Percentiles rank a stretch among this genome's conserved stretches.
Evolutionary conservation across 2,888 invertebrate species (phyloP).

Genomic region (Eilema sororculum): DNA sequence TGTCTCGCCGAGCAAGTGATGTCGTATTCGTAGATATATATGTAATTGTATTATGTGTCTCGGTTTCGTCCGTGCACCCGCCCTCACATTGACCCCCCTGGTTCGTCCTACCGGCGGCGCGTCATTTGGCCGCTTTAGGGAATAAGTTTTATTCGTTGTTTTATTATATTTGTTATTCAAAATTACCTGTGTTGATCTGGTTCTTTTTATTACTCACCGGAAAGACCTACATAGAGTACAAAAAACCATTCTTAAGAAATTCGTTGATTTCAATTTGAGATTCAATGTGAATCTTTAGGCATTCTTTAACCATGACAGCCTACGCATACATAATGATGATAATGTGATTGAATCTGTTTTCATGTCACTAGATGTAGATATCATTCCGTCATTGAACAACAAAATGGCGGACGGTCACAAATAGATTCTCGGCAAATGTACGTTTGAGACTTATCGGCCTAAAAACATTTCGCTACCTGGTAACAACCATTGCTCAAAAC

Average conservation of each 20-base stretch:
- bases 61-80: conserved; percentile 77
- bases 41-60: conserved; percentile 85
- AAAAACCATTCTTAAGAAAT: conserved; percentile 28
- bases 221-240: conserved; percentile 54
- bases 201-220: conserved; percentile 61
- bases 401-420: conserved; percentile 81
- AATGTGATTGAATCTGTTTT: conserved; percentile 39
- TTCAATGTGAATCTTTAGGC: conserved; percentile 4
- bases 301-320: conserved; percentile 7
- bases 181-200: conserved; percentile 70
- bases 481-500: conserved; percentile 26
- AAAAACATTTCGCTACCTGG: conserved; percentile 58
- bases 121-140: conserved; percentile 78
- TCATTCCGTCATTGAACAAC: conserved; percentile 77
- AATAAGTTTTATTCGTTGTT: conserved; percentile 77
- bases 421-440: conserved; percentile 72
- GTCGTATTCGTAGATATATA: conserved; percentile 68
- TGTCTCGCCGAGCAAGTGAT: conserved; percentile 77
- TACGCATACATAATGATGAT: conserved; percentile 22
- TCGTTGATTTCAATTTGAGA: conserved; percentile 23
- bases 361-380: conserved; percentile 50
- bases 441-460: conserved; percentile 73
- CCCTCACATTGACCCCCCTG: conserved; percentile 68
- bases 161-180: conserved; percentile 77
- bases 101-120: conserved; percentile 75